Conservation (phyloP, 2,888 invertebrate species). For the Allacma fusca region DNA sequence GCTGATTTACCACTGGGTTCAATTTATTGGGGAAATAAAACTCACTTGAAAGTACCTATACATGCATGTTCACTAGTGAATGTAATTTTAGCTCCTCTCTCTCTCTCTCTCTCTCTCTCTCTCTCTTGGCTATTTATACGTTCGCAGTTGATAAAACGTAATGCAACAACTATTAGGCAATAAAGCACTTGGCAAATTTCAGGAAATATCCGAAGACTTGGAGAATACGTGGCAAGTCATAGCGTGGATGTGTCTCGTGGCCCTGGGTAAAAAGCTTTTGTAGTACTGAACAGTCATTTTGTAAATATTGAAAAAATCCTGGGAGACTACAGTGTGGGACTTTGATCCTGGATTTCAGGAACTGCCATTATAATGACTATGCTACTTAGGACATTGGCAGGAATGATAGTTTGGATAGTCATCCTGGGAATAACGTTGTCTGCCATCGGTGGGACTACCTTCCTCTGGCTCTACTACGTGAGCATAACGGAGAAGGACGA, state of each 20-base stretch:
- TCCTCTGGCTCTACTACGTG: constrained; percentile 68
- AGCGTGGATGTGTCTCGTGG: constrained; percentile 69
- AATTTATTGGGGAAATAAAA: too few relatives aligned
- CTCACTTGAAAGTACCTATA: too few relatives aligned
- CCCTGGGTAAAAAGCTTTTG: constrained; percentile 67
- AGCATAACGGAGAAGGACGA: constrained; percentile 12
- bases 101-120: too few relatives aligned
- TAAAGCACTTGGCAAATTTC: constrained; percentile 62
- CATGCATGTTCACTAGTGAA: too few relatives aligned
- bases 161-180: too few relatives aligned
- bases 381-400: constrained; percentile 69
- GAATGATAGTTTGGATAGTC: constrained; percentile 72
- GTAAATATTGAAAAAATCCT: too few relatives aligned
- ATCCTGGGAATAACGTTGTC: constrained; percentile 68
- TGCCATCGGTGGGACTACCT: constrained; percentile 68
- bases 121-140: too few relatives aligned
- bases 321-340: too few relatives aligned
- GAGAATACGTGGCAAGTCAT: constrained; percentile 70
- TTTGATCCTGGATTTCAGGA: constrained; percentile 65
- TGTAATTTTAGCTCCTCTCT: too few relatives aligned
- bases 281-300: too few relatives aligned
- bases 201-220: constrained; percentile 72
- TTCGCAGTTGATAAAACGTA: too few relatives aligned
- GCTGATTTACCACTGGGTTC: too few relatives aligned
- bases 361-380: constrained; percentile 69